phyloP scores from a whole-genome alignment of 2,797 vertebrate genomes.

The Ctenopoma multispine region DNA sequence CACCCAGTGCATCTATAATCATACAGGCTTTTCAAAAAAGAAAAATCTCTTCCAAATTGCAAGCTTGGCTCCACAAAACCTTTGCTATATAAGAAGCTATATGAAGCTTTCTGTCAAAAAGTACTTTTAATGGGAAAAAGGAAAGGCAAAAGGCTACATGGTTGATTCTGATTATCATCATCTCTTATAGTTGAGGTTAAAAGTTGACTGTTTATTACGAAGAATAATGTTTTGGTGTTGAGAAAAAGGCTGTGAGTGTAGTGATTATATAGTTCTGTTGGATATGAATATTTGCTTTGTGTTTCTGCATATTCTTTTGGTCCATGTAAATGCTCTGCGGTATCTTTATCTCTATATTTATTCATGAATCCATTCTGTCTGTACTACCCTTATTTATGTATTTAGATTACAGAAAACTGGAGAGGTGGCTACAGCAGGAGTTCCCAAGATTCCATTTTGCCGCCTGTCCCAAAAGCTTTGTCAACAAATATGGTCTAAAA shows the following conservation, averaged over 20 bases:
- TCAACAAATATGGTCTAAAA: slow-evolving; percentile 70
- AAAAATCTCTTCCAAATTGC: not conserved
- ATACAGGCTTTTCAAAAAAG: not conserved
- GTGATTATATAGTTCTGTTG: slow-evolving; percentile 19
- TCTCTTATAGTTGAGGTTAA: slow-evolving; percentile 7
- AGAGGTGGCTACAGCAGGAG: slow-evolving; percentile 49
- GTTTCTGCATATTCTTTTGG: slow-evolving; percentile 41
- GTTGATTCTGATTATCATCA: slow-evolving; percentile 4
- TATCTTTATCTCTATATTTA: slow-evolving; percentile 63
- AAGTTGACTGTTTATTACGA: slow-evolving; percentile 12
- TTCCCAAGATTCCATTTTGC: slow-evolving; percentile 58
- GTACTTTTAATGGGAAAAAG: slow-evolving; percentile 1
- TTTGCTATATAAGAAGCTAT: not conserved
- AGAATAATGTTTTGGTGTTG: slow-evolving; percentile 7
- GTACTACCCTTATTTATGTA: slow-evolving; percentile 52
- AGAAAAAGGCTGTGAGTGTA: not conserved
- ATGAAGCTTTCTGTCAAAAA: not conserved
- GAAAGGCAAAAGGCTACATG: not conserved
- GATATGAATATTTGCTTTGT: slow-evolving; percentile 24
- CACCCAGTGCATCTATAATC: not conserved
- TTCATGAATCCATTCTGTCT: slow-evolving; percentile 59
- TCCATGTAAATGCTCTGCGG: slow-evolving; percentile 23
- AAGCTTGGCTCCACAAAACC: not conserved
- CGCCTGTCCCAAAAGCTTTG: slow-evolving; percentile 70
- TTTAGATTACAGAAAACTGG: slow-evolving; percentile 57